Conservation (phyloP, 2,113 vertebrate species). For the Siniperca chuatsi region DNA sequence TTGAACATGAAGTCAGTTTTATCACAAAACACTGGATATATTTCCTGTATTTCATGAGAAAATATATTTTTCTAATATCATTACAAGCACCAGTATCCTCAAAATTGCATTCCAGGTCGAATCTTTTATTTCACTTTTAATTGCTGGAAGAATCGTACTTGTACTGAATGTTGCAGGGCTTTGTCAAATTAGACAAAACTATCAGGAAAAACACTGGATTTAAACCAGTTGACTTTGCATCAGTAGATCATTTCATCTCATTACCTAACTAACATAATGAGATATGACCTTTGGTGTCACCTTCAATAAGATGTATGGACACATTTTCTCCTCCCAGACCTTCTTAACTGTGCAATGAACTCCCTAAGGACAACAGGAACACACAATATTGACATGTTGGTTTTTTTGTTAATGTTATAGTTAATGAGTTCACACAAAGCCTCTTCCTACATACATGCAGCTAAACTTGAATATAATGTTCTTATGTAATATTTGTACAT, state of each 20-base stretch:
- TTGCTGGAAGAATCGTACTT: not conserved
- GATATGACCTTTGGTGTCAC: constrained; percentile 67
- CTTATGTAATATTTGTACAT: not conserved
- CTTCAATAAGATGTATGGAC: constrained; percentile 50
- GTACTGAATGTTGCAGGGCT: not conserved
- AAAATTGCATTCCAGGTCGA: too few species aligned
- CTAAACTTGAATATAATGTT: not conserved
- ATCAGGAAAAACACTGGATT: constrained; percentile 41
- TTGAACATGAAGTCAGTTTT: not conserved
- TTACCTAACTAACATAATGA: constrained; percentile 52
- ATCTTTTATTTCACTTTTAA: not conserved
- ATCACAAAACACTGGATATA: not conserved
- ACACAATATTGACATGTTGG: constrained; percentile 10
- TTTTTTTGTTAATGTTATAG: not conserved
- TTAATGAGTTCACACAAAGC: not conserved
- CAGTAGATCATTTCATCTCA: constrained; percentile 59
- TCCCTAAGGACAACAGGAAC: not conserved
- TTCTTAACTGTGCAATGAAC: not conserved
- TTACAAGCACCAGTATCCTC: not conserved
- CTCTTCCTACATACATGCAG: not conserved
- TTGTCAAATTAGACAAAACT: not conserved
- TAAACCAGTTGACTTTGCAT: constrained; percentile 22
- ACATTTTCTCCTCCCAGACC: constrained; percentile 45
- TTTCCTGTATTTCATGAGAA: not conserved
- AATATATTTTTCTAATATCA: not conserved